Base-by-base conservation (phyloP, 2,797 vertebrate species). In the Sciurus vulgaris region DNA sequence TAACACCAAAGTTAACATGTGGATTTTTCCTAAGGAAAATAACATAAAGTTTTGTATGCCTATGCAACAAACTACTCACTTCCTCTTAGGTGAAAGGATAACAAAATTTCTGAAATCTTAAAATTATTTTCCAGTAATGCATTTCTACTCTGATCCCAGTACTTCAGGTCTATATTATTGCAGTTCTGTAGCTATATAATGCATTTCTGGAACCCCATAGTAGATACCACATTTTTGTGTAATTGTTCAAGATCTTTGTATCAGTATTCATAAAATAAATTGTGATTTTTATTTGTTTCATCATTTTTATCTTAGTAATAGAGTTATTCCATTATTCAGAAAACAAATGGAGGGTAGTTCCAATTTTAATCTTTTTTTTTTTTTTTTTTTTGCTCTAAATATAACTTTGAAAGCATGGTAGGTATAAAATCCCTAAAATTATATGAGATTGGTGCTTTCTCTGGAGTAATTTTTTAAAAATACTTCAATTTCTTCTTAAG, bases 251-350 rank as follows among this genome's bases (percentile, higher is more conserved):
- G 47, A 72, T 84, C 14, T 82, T 35, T 74, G 26, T 41, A 69
- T 94, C 74, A 73, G 38, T 94, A 73, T 88, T 93, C 44, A 69
- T 70, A 93, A 92, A 26, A 38, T 24, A 94, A 56, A 61, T 47
- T 77, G 72, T 61, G 28, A 79, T 89, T 91, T 91, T 78, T 59
- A 77, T 82, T 70, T 78, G 9, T 86, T 88, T 44, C 78, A 28
- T 76, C 35, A 59, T 49, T 81, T 94, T 49, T n/a, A 51, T 63
- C 47, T 91, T 69, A 20, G 49, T 93, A 77, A 88, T 41, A 12
- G 24, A 90, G n/a, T 79, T 95, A 81, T 56, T 87, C 20, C 26
- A 86, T 63, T 15, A 30, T 86, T 38, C n/a, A 56, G 24, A 79
- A 82, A 87, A 83, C 78, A 30, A 72, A 38, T 44, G 47, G 47